Evolutionary conservation across 2,113 vertebrate species (phyloP).

Genomic region (Sebastes fasciatus): DNA sequence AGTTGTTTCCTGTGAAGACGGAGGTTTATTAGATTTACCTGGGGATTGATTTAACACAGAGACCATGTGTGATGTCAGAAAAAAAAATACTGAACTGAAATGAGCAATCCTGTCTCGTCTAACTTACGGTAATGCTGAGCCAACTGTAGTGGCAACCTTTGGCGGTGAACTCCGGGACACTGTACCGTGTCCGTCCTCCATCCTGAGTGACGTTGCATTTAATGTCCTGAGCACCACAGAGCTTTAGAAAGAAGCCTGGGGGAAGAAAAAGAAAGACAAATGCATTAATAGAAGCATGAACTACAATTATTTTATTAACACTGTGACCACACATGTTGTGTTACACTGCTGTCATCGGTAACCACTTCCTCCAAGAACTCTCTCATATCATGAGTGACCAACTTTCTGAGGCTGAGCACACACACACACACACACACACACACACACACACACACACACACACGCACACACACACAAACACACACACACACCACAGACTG

Average conservation of each 20-base stretch:
- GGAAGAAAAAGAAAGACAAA: neutral
- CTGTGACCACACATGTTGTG: too few species aligned
- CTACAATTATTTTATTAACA: neutral
- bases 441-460: too few species aligned
- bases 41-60: too few species aligned
- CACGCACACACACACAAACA: too few species aligned
- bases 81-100: neutral
- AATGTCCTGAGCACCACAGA: accelerated
- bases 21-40: too few species aligned
- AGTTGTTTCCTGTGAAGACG: too few species aligned
- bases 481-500: too few species aligned
- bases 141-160: accelerated
- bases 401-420: too few species aligned
- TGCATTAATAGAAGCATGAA: neutral
- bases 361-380: too few species aligned
- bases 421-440: too few species aligned
- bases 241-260: neutral
- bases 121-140: neutral
- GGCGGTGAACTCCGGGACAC: accelerated
- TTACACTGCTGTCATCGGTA: too few species aligned
- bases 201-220: accelerated
- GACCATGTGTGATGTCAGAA: neutral
- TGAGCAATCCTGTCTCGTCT: neutral
- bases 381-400: too few species aligned
- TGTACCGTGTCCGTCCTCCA: neutral